phyloP scores from a whole-genome alignment of 2,888 invertebrate species.

The Apotomis capreana region DNA sequence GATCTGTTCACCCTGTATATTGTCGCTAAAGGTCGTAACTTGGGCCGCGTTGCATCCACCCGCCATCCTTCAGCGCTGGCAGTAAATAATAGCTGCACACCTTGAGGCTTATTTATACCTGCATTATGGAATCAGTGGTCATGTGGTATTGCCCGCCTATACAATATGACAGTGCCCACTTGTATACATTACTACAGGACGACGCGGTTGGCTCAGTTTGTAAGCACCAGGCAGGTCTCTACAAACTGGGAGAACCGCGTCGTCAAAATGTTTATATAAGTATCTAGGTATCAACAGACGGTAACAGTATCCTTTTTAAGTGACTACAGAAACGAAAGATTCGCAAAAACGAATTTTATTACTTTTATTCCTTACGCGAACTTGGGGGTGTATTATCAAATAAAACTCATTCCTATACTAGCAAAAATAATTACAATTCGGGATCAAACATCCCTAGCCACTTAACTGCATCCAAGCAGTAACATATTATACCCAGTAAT shows the following conservation, averaged over 20 bases:
- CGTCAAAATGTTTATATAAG: too few relatives aligned
- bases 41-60: neutral
- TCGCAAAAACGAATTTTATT: too few relatives aligned
- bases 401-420: neutral
- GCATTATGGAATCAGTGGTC: constrained; percentile 5
- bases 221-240: too few relatives aligned
- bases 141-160: neutral
- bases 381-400: neutral
- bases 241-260: too few relatives aligned
- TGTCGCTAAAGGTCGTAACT: neutral
- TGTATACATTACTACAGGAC: too few relatives aligned
- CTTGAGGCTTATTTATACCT: constrained; percentile 4
- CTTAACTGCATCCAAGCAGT: constrained; percentile 14
- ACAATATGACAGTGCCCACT: too few relatives aligned
- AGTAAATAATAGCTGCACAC: constrained; percentile 20
- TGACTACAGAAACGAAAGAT: too few relatives aligned
- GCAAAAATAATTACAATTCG: constrained; percentile 16
- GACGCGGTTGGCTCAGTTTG: too few relatives aligned
- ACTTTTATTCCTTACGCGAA: too few relatives aligned
- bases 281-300: too few relatives aligned
- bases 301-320: too few relatives aligned
- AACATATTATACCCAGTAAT: constrained; percentile 22
- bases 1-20: too few relatives aligned
- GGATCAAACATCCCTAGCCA: constrained; percentile 24
- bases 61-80: constrained; percentile 9